Conservation (phyloP, 2,113 vertebrate species). For the Clarias macrocephalus region DNA sequence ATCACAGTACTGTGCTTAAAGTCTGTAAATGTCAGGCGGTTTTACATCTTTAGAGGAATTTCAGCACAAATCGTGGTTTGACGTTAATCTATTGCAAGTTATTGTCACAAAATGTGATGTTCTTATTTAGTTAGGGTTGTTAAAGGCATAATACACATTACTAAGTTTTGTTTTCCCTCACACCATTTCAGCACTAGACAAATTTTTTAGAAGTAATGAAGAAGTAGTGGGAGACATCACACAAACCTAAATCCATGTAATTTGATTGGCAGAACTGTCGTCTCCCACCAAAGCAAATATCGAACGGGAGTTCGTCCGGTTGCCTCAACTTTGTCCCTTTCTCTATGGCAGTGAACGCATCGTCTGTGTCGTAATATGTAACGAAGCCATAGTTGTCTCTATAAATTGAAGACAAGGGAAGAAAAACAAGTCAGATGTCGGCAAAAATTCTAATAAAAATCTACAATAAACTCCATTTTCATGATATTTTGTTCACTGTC, state of each 20-base stretch:
- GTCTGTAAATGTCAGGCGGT: too few relatives aligned
- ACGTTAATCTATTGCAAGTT: background rate
- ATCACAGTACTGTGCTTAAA: too few relatives aligned
- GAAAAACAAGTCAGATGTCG: background rate
- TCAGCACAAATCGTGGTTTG: too few relatives aligned
- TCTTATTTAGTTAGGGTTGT: background rate
- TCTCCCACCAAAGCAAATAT: constrained; percentile 94
- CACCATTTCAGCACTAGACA: background rate
- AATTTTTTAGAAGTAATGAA: background rate
- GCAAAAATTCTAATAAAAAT: background rate
- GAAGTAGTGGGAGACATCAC: background rate
- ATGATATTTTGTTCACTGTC: background rate
- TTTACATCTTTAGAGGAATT: too few relatives aligned
- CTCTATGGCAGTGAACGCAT: constrained; percentile 90
- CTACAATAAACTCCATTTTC: background rate
- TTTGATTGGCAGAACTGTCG: constrained; percentile 90
- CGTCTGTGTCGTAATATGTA: constrained; percentile 86
- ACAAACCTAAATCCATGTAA: constrained; percentile 87
- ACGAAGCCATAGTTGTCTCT: constrained; percentile 97
- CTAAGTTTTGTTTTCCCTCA: too few relatives aligned
- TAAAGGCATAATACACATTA: background rate
- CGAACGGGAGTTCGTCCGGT: constrained; percentile 88
- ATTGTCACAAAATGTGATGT: background rate
- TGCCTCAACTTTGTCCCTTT: constrained; percentile 86
- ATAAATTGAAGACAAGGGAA: background rate